These are phyloP conservation scores for Catamblyrhynchus diadema DNA, from an alignment of 2,797 vertebrate genomes.

Conservation along the genomic window DNA sequence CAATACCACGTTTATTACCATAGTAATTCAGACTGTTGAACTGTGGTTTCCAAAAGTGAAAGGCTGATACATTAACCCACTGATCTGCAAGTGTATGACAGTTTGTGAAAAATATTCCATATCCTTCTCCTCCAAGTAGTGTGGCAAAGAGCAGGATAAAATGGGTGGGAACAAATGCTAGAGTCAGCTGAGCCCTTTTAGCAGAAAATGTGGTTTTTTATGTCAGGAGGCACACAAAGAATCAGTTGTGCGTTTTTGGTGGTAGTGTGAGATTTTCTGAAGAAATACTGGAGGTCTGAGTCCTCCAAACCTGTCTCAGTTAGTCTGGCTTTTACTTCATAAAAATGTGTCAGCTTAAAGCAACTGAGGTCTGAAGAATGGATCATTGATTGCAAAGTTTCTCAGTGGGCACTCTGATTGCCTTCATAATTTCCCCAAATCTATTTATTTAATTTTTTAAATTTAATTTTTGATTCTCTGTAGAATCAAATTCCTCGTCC, in stretches of 20 bases:
- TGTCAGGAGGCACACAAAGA: neutral
- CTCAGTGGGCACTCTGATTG: neutral
- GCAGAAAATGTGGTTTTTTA: neutral
- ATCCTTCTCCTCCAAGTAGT: neutral
- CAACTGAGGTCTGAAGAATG: neutral
- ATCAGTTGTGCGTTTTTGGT: neutral
- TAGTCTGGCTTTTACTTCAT: neutral
- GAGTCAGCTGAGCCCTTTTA: neutral
- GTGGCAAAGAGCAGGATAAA: neutral
- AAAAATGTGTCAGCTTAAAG: neutral
- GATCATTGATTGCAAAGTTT: neutral
- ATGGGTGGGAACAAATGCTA: neutral
- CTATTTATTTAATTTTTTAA: neutral
- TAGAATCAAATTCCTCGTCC: neutral
- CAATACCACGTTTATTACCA: conserved; percentile 48
- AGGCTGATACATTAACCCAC: conserved; percentile 45
- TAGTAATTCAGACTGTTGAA: conserved; percentile 38
- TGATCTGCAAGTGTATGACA: neutral
- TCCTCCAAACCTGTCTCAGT: neutral
- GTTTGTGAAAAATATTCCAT: neutral
- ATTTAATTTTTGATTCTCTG: neutral
- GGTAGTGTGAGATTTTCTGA: neutral
- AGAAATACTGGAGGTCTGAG: conserved; percentile 9
- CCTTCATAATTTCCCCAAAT: neutral
- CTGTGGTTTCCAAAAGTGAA: conserved; percentile 54